A percentile compares a stretch with the other conserved stretches of the same genome.
phyloP scores from a whole-genome alignment of 30 jellyfish, hydroid and myxozoan species.

The Calvadosia cruxmelitensis region DNA sequence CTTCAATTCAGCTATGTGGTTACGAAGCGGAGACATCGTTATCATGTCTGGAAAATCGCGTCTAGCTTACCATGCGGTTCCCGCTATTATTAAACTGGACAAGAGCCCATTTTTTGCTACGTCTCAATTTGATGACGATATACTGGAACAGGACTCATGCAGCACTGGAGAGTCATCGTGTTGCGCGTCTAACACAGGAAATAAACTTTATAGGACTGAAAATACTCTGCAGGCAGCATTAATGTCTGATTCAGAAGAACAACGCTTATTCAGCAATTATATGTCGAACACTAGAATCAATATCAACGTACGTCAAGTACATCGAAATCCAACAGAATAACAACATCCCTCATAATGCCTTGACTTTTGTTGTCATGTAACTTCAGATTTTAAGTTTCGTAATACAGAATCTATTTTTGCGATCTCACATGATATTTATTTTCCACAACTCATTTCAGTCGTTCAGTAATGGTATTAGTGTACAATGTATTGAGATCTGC shows the following conservation, averaged over 20 bases:
- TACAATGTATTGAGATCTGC: too few species aligned
- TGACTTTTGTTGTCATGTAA: too few species aligned
- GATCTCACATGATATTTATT: too few species aligned
- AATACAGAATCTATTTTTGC: too few species aligned
- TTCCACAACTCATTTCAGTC: too few species aligned
- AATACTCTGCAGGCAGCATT: background rate
- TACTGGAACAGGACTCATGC: background rate
- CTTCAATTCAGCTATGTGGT: constrained; percentile 69
- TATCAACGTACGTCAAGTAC: constrained; percentile 88
- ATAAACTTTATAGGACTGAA: background rate
- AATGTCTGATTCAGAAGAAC: background rate
- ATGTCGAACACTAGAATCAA: constrained; percentile 76
- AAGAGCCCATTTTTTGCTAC: background rate
- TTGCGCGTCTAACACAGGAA: background rate
- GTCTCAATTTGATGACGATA: background rate
- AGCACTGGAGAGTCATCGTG: too few species aligned
- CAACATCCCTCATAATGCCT: too few species aligned
- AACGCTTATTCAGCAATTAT: constrained; percentile 22
- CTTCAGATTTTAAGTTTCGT: too few species aligned
- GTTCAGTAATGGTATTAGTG: too few species aligned
- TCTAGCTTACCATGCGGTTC: constrained; percentile 96
- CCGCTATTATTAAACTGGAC: constrained; percentile 29
- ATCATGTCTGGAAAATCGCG: constrained; percentile 91
- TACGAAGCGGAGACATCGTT: constrained; percentile 84
- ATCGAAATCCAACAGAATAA: constrained; percentile 7